Base-by-base conservation (phyloP, 2,888 invertebrate genomes). In the Pammene fasciana region DNA sequence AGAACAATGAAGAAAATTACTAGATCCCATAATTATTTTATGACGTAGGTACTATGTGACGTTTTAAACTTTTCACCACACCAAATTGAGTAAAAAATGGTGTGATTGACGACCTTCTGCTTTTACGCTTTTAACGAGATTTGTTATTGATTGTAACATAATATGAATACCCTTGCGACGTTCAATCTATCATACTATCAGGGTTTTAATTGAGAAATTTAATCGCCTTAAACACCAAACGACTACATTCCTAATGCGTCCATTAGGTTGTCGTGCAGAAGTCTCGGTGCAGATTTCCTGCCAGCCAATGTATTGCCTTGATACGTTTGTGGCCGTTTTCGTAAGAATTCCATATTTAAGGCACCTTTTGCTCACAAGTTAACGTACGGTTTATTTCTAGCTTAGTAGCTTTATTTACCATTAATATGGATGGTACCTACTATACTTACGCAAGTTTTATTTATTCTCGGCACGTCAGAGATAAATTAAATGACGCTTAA, bases 61-160 rank as follows among this genome's bases (percentile, higher is more conserved):
- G 26, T 26, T 26, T 26, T 26, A 26, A 26, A 4, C 26, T 26
- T n/a, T n/a, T n/a, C 2, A 4, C 26, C 4, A 26, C 26, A 4
- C 26, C 26, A 26, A 26, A 26, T 76, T 75, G 75, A 76, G 71
- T 70, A 75, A 72, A 76, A 79, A 82, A 80, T 82, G 10, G 80
- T 79, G 78, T 78, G 80, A 80, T 81, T 80, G 79, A 80, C 74
- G 76, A 78, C 74, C 71, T 75, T 54, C 45, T 55, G 65, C 59
- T 50, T 72, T 73, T 75, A 71, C 65, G 72, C 68, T 70, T 73
- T 75, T 50, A 41, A 38, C 11, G 14, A 60, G 34, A 14, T 36
- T 50, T 16, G 34, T 74, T 75, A 77, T 77, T 77, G 75, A 71
- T 75, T 67, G 73, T 73, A 78, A 77, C 74, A 74, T 75, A 77